Conservation (phyloP, 2,888 invertebrate species). For the Eretmocerus hayati region DNA sequence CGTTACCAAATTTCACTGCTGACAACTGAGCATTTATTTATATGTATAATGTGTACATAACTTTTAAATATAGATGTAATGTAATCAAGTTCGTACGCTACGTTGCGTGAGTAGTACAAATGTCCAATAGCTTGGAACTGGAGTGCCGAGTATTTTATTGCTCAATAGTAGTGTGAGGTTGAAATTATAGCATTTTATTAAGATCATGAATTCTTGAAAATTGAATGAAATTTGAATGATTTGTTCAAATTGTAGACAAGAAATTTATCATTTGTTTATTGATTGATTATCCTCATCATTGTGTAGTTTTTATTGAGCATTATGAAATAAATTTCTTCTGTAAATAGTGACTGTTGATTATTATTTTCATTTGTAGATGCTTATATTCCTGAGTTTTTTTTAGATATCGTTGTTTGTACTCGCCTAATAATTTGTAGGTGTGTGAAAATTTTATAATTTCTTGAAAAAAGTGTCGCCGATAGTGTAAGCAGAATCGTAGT, state of each 20-base stretch:
- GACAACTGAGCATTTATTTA: conserved; percentile 31
- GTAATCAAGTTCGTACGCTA: conserved; percentile 18
- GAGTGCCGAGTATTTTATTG: too few relatives aligned
- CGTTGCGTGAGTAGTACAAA: conserved; percentile 21
- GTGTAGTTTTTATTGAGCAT: conserved; percentile 19
- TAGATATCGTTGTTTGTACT: not conserved
- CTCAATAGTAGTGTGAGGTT: conserved; percentile 7
- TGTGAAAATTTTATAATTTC: too few relatives aligned
- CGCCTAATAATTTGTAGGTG: not conserved
- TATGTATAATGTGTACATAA: conserved; percentile 34
- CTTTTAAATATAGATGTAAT: conserved; percentile 26
- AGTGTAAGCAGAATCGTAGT: too few relatives aligned
- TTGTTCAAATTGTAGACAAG: too few relatives aligned
- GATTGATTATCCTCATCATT: conserved; percentile 25
- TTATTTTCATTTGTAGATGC: too few relatives aligned
- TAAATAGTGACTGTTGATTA: conserved; percentile 42
- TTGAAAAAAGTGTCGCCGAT: too few relatives aligned
- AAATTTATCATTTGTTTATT: conserved; percentile 29
- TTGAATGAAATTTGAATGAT: too few relatives aligned
- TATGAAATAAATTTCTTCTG: conserved; percentile 41
- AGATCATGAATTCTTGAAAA: conserved; percentile 40
- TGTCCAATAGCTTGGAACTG: too few relatives aligned
- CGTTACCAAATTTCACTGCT: conserved; percentile 18
- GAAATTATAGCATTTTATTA: conserved; percentile 16
- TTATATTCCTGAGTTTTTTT: not conserved